Conservation (phyloP, 2,888 invertebrate genomes). For the Volucella inanis region DNA sequence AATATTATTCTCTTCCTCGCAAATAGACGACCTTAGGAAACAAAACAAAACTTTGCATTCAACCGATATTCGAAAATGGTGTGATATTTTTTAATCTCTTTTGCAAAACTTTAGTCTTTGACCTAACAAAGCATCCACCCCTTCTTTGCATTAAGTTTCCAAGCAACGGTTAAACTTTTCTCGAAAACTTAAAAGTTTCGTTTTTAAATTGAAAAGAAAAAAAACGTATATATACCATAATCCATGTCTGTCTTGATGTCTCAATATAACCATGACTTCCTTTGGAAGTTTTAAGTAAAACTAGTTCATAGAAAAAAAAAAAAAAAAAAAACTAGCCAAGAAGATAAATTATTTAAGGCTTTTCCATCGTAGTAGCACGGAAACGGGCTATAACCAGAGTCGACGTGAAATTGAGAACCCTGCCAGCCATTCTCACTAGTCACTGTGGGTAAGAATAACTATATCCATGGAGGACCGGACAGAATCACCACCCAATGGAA, state of each 20-base stretch:
- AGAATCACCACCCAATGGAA: neutral
- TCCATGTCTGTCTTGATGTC: too few species aligned
- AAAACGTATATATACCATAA: neutral
- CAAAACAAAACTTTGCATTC: conserved; percentile 33
- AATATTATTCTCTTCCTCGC: conserved; percentile 48
- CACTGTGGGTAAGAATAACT: conserved; percentile 10
- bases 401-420: conserved; percentile 47
- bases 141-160: conserved; percentile 4
- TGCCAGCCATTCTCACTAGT: neutral
- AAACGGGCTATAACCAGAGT: conserved; percentile 25
- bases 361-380: conserved; percentile 5
- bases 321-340: conserved; percentile 29
- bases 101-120: conserved; percentile 38
- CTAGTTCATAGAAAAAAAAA: conserved; percentile 11
- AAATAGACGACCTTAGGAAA: too few species aligned
- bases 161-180: conserved; percentile 2
- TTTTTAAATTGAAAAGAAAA: neutral
- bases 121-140: conserved; percentile 1
- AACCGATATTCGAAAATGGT: conserved; percentile 55
- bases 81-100: conserved; percentile 26
- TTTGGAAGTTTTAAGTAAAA: conserved; percentile 14
- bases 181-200: conserved; percentile 32
- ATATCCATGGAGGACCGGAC: neutral
- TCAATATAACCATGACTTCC: neutral
- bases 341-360: conserved; percentile 46